These are phyloP conservation scores for Sphaerodactylus townsendi DNA, from an alignment of 2,113 vertebrate species.

Conservation along the genomic window DNA sequence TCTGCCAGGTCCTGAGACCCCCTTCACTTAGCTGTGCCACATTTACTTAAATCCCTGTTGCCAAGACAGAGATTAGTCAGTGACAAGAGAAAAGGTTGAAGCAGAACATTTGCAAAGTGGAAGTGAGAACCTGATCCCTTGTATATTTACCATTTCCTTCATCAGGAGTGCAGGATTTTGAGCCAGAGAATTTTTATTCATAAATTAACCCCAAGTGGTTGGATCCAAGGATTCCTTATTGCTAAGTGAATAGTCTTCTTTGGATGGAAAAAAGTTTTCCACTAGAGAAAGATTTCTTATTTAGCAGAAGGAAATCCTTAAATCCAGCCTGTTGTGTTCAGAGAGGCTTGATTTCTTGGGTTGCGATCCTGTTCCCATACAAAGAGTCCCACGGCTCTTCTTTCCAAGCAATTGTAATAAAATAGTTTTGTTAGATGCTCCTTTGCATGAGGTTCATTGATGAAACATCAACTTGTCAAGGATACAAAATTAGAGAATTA, in stretches of 20 bases:
- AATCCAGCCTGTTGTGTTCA: too few relatives aligned
- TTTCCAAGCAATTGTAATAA: neutral
- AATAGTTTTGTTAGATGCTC: neutral
- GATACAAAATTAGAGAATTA: neutral
- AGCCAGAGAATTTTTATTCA: neutral
- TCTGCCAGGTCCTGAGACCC: constrained; percentile 70
- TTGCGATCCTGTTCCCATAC: neutral
- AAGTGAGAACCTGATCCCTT: constrained; percentile 48
- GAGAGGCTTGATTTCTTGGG: neutral
- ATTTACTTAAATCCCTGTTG: constrained; percentile 72
- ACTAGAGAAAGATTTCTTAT: too few relatives aligned
- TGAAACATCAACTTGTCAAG: neutral
- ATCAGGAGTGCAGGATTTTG: constrained; percentile 8
- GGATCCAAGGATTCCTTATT: too few relatives aligned
- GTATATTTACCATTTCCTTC: constrained; percentile 36
- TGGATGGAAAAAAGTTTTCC: too few relatives aligned
- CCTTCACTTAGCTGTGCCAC: constrained; percentile 72
- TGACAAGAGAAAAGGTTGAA: constrained; percentile 62
- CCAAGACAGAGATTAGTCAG: constrained; percentile 65
- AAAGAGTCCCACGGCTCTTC: neutral
- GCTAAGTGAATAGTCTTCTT: too few relatives aligned
- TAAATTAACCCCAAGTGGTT: neutral
- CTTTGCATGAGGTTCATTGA: neutral
- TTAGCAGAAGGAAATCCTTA: too few relatives aligned
- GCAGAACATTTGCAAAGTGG: constrained; percentile 67